phyloP scores from a whole-genome alignment of 2,888 invertebrate genomes.

The Halocaridina rubra region DNA sequence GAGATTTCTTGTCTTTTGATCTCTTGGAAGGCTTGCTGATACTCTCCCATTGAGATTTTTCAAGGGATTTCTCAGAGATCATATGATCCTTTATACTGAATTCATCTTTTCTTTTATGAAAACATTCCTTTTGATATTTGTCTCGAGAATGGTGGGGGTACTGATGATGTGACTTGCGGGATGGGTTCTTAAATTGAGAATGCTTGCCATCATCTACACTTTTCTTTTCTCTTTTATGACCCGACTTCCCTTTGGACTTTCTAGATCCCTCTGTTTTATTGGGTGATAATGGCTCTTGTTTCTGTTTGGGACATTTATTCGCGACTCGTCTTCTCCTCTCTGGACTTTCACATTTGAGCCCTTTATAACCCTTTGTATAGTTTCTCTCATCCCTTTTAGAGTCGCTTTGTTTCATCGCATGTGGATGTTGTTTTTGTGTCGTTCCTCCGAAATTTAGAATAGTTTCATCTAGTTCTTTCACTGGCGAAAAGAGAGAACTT shows the following conservation, averaged over 20 bases:
- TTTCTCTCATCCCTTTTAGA: background rate
- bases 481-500: background rate
- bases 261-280: background rate
- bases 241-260: background rate
- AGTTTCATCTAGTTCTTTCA: conserved; percentile 19
- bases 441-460: background rate
- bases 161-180: background rate
- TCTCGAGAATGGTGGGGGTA: background rate
- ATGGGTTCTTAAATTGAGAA: background rate
- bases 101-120: background rate
- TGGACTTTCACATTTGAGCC: background rate
- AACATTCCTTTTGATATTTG: background rate
- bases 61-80: background rate
- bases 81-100: background rate
- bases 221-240: background rate
- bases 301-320: background rate
- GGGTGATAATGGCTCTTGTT: background rate
- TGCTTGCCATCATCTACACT: too few relatives aligned
- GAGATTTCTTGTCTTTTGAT: background rate
- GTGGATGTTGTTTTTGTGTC: background rate
- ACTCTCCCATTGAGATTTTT: background rate
- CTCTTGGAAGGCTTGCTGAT: background rate
- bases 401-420: background rate
- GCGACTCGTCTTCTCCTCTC: background rate
- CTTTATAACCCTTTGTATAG: background rate